Evolutionary conservation across 2,113 vertebrate species (phyloP).

Genomic region (Leucoraja erinaceus): DNA sequence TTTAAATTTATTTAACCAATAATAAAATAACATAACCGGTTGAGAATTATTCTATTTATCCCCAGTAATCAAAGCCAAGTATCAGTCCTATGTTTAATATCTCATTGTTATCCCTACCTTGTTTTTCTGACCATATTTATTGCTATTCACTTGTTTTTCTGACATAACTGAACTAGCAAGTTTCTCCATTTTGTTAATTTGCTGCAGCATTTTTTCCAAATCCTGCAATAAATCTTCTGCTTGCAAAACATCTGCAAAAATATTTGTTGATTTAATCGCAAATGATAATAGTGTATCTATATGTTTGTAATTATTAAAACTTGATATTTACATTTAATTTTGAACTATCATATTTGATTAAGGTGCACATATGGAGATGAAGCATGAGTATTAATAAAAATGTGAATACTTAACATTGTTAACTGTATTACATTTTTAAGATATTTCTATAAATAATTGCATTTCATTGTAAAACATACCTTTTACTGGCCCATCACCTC

Average conservation of each 20-base stretch:
- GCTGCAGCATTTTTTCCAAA: slow-evolving; percentile 57
- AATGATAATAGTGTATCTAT: neutral
- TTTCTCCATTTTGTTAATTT: slow-evolving; percentile 42
- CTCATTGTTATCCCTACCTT: slow-evolving; percentile 12
- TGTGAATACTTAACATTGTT: neutral
- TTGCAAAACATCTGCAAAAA: slow-evolving; percentile 53
- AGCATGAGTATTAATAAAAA: neutral
- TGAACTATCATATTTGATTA: neutral
- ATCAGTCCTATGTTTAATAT: neutral
- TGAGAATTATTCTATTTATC: neutral
- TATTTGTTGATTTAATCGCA: slow-evolving; percentile 2
- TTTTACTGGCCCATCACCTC: neutral
- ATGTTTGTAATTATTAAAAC: neutral
- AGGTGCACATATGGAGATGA: no score
- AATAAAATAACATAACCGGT: neutral
- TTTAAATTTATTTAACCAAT: neutral
- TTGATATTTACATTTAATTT: neutral
- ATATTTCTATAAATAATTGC: neutral
- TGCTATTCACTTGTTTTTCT: neutral
- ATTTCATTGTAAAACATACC: neutral
- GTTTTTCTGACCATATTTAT: neutral
- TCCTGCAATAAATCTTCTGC: slow-evolving; percentile 54
- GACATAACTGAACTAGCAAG: neutral
- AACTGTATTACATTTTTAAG: neutral
- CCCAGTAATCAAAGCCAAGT: no score